Conservation (phyloP, 2,888 invertebrate species). For the Drosophila peninsularis region DNA sequence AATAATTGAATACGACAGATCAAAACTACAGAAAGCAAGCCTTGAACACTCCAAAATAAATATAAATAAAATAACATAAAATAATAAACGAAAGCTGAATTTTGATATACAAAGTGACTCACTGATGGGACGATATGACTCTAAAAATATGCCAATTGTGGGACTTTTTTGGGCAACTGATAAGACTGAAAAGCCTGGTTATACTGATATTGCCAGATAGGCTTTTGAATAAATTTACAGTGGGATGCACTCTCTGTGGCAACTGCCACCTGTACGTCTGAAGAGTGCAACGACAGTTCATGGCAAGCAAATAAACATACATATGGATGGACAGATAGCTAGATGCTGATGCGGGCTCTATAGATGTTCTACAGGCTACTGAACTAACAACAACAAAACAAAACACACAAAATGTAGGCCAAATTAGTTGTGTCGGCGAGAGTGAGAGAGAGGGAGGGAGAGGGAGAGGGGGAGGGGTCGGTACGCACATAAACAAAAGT, state of each 20-base stretch:
- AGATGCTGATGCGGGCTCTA: slow-evolving; percentile 13
- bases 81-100: slow-evolving; percentile 25
- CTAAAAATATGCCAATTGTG: slow-evolving; percentile 23
- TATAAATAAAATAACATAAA: slow-evolving; percentile 14
- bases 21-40: slow-evolving; percentile 11
- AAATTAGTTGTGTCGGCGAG: slow-evolving; percentile 42
- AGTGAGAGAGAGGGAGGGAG: slow-evolving; percentile 2
- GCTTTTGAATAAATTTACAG: neutral
- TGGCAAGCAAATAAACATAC: slow-evolving; percentile 43
- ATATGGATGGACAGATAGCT: slow-evolving; percentile 10
- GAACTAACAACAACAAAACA: slow-evolving; percentile 34
- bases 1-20: slow-evolving; percentile 4
- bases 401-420: slow-evolving; percentile 63
- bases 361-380: slow-evolving; percentile 22
- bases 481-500: slow-evolving; percentile 61
- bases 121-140: slow-evolving; percentile 16
- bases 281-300: slow-evolving; percentile 70
- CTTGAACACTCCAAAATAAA: slow-evolving; percentile 50
- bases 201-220: slow-evolving; percentile 1
- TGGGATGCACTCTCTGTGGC: neutral
- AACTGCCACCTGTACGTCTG: slow-evolving; percentile 33
- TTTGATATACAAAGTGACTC: slow-evolving; percentile 49
- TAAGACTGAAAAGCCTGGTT: slow-evolving; percentile 19
- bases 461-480: neutral
- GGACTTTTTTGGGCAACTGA: slow-evolving; percentile 16